Evolutionary conservation across 2,888 invertebrate genomes (phyloP), one percentile per base, ranked within the genome.

Genomic region (Ischnus inquisitorius): DNA sequence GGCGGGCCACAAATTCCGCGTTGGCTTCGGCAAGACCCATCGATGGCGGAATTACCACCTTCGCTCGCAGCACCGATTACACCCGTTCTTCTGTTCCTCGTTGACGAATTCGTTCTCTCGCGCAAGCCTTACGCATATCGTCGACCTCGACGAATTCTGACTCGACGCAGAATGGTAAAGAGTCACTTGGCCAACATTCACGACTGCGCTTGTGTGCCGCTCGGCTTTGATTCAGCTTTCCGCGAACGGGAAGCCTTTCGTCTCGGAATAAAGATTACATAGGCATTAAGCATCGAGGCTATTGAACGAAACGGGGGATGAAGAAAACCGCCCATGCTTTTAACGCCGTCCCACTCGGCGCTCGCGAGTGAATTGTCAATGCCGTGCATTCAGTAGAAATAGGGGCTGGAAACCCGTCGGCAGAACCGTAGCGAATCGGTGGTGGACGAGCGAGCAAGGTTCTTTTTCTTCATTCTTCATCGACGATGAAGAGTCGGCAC

Each of bases 361-460:
- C 25, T 34, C 34, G 34, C 41, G 19, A 62, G 48, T 74, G 60
- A 68, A 62, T 68, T 62, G 68, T 75, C 51, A 62, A 75, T 60
- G 60, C 16, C 10, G 34, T 19, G 14, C 22, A 60, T 57, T 46
- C 43, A 68, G 67, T 57, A 67, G 43, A 62, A 77, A 68, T 48
- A 69, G 68, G 60, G 68, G 39, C 41, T 16, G 16, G 54, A 68
- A 77, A 25, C 25, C 46, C 67, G 67, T 67, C 67, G 43, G 6
- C 34, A 68, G 34, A 19, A 68, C 54, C 54, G 67, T 67, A 76
- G n/a, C n/a, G 54, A 67, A 76, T 65, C 41, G 76, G 14, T 57
- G 57, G 57, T 46, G 25, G 25, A 25, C 25, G 67, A 67, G n/a
- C 41, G 41, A 12, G 25, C 19, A 12, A n/a, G n/a, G 54, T 54